Evolutionary conservation across 2,888 invertebrate species (phyloP).

Genomic region (Sphaerophoria taeniata): DNA sequence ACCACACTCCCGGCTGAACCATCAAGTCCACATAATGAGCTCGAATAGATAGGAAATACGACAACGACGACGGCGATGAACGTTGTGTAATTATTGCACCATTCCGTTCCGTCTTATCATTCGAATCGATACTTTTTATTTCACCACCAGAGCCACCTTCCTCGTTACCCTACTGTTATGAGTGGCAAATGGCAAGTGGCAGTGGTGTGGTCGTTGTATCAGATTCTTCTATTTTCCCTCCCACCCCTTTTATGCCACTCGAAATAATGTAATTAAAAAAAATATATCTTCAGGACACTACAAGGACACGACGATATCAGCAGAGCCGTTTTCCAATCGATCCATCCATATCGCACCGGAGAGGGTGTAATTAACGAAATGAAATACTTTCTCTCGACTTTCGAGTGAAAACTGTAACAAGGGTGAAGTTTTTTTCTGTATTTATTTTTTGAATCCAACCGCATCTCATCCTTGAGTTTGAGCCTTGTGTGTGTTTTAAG

Average conservation of each 20-base stretch:
- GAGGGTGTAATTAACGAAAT: constrained; percentile 68
- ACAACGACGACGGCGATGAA: not conserved
- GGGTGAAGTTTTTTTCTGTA: constrained; percentile 42
- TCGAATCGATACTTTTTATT: constrained; percentile 42
- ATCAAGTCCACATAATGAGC: constrained; percentile 36
- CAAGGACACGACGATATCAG: constrained; percentile 35
- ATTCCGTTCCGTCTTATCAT: constrained; percentile 52
- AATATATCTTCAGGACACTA: constrained; percentile 47
- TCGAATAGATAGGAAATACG: constrained; percentile 34
- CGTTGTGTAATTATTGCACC: constrained; percentile 53
- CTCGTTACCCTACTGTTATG: constrained; percentile 7
- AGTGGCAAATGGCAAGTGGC: constrained; percentile 19
- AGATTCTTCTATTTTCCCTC: constrained; percentile 35
- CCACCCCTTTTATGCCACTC: constrained; percentile 42
- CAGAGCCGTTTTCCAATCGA: constrained; percentile 63
- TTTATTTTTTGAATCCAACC: not conserved
- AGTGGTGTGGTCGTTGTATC: constrained; percentile 8
- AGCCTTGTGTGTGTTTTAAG: not conserved
- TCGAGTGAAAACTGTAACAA: constrained; percentile 29
- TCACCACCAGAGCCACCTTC: constrained; percentile 5
- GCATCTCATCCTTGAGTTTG: constrained; percentile 23
- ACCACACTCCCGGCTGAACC: not conserved
- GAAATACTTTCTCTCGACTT: constrained; percentile 43
- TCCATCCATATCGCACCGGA: not conserved
- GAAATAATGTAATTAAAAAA: constrained; percentile 66